A percentile compares a stretch with the other conserved stretches of the same genome.
Conservation (phyloP, 2,888 invertebrate genomes). For the Morinoia aosen region DNA sequence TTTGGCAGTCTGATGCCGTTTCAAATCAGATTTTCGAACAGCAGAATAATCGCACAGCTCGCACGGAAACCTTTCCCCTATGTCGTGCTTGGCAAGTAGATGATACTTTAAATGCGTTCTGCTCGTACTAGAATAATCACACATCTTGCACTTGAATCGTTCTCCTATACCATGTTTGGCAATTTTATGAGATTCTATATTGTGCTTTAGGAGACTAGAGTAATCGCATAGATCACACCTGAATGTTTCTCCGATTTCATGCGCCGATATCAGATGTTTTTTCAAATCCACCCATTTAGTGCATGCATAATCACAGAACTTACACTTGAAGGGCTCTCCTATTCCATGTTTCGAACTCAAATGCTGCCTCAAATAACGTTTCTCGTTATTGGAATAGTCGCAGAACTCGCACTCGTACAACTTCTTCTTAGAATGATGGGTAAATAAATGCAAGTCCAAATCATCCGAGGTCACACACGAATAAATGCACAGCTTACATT, state of each 20-base stretch:
- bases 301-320: neutral
- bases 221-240: neutral
- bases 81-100: neutral
- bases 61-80: neutral
- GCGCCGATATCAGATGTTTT: neutral
- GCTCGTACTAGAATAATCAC: neutral
- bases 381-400: neutral
- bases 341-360: neutral
- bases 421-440: neutral
- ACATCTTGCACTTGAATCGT: neutral
- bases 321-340: neutral
- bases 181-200: neutral
- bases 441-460: neutral
- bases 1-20: neutral
- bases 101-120: neutral
- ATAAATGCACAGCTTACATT: neutral
- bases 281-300: neutral
- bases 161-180: conserved; percentile 14
- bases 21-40: neutral
- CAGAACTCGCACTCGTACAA: neutral
- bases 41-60: neutral
- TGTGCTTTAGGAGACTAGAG: neutral
- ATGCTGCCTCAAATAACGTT: neutral
- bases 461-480: neutral
- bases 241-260: neutral